Evolutionary conservation across 2,113 vertebrate species (phyloP).

Genomic region (Bos indicus): DNA sequence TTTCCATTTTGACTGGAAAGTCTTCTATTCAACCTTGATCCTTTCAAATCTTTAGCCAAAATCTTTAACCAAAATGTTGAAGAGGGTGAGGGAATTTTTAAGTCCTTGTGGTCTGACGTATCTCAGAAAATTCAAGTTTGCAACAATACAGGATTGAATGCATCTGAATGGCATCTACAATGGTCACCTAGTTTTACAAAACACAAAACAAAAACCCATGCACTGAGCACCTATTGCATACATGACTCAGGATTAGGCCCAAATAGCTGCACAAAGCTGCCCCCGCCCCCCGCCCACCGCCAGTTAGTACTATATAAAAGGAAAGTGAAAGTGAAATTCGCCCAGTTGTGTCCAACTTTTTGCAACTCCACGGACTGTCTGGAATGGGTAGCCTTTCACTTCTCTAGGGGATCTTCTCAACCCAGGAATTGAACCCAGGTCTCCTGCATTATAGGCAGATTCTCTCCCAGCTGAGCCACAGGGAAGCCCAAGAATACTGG

Average conservation of each 20-base stretch:
- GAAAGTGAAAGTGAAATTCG: neutral
- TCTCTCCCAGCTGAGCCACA: neutral
- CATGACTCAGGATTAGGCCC: neutral
- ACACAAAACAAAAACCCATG: neutral
- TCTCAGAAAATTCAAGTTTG: neutral
- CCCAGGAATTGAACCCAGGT: neutral
- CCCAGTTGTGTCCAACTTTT: neutral
- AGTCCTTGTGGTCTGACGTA: neutral
- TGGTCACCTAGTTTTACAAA: neutral
- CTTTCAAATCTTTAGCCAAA: neutral
- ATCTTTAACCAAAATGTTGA: neutral
- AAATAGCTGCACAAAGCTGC: neutral
- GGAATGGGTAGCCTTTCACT: neutral
- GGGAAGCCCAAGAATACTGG: neutral
- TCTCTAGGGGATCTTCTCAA: neutral
- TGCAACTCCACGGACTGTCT: neutral
- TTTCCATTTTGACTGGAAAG: neutral
- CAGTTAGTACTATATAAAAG: neutral
- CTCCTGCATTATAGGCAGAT: too few species aligned
- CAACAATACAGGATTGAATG: neutral
- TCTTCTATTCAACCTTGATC: neutral
- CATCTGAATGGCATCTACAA: neutral
- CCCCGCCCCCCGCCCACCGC: accelerated
- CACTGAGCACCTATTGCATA: neutral
- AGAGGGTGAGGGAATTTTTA: neutral